Evolutionary conservation across 2,888 invertebrate species (phyloP).

Genomic region (Bugula neritina): DNA sequence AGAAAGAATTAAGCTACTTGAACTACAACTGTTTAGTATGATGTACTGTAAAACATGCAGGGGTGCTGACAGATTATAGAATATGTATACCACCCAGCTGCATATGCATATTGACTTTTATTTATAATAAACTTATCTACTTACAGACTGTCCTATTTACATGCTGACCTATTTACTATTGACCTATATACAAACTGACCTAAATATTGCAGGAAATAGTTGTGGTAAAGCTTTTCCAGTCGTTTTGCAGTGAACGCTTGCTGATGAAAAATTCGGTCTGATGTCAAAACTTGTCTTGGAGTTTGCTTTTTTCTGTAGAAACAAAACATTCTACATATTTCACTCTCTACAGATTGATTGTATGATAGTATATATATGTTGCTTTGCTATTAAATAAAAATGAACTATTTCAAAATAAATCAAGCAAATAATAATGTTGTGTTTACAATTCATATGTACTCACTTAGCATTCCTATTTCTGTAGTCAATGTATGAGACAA

Average conservation of each 20-base stretch:
- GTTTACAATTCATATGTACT: not conserved
- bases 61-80: too few relatives aligned
- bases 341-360: not conserved
- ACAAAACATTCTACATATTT: not conserved
- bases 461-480: not conserved
- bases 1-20: too few relatives aligned
- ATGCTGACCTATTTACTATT: not conserved
- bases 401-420: not conserved
- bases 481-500: not conserved
- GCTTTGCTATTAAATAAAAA: not conserved
- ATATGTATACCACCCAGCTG: too few relatives aligned
- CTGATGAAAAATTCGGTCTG: not conserved
- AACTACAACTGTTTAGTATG: too few relatives aligned
- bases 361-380: not conserved
- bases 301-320: not conserved
- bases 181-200: not conserved
- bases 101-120: too few relatives aligned
- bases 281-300: not conserved
- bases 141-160: too few relatives aligned
- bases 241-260: too few relatives aligned
- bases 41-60: too few relatives aligned
- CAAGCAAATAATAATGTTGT: not conserved
- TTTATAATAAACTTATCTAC: too few relatives aligned
- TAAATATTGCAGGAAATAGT: not conserved
- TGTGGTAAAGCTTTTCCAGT: not conserved